A percentile compares a stretch with the other conserved stretches of the same genome.
Conservation (phyloP, 2,113 vertebrate genomes). For the Uria lomvia region DNA sequence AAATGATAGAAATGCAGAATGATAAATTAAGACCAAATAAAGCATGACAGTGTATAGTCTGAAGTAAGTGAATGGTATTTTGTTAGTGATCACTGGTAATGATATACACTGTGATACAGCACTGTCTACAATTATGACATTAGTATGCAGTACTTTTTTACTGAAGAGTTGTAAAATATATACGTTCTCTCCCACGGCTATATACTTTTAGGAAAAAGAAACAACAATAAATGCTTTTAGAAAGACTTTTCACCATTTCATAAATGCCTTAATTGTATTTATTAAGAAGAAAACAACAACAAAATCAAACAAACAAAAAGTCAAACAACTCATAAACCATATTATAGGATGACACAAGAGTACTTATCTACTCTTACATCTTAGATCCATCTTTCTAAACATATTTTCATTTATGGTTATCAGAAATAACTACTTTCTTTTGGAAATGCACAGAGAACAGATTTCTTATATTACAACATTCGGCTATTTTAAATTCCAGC, state of each 20-base stretch:
- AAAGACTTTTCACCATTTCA: background rate
- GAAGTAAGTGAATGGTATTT: background rate
- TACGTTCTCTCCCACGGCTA: background rate
- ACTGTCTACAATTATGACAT: background rate
- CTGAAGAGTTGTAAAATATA: background rate
- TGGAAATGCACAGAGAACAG: background rate
- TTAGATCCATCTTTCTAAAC: background rate
- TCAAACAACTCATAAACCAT: background rate
- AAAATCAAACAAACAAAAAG: background rate
- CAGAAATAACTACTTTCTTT: background rate
- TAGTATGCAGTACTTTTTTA: background rate
- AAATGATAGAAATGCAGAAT: background rate
- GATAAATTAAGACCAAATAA: background rate
- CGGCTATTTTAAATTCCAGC: background rate
- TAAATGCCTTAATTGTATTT: background rate
- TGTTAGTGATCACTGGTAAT: background rate
- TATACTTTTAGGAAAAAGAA: background rate
- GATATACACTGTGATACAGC: background rate
- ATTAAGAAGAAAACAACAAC: background rate
- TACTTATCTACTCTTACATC: background rate
- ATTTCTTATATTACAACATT: background rate
- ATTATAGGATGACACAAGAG: background rate
- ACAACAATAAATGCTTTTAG: background rate
- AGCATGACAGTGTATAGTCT: background rate
- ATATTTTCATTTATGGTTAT: background rate